Evolutionary conservation across 2,797 vertebrate genomes (phyloP).

Genomic region (Sebastes baramenuke): DNA sequence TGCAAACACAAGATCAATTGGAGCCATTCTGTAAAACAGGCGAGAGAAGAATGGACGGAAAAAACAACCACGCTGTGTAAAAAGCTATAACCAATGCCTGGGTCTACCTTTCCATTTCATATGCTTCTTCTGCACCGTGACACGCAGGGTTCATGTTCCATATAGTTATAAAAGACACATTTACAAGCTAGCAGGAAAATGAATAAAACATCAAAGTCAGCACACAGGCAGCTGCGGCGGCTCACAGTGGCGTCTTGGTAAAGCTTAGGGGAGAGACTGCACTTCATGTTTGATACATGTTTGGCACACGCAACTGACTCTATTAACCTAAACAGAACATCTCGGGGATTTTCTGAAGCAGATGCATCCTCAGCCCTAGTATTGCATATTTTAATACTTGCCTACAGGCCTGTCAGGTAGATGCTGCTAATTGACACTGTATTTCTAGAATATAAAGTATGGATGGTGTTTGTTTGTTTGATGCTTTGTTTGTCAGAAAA

Average conservation of each 20-base stretch:
- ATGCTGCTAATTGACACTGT: conserved; percentile 10
- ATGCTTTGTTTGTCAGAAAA: not conserved
- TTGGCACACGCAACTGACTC: conserved; percentile 31
- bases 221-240: conserved; percentile 30
- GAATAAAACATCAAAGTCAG: conserved; percentile 68
- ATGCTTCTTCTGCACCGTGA: conserved; percentile 5
- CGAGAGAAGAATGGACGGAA: not conserved
- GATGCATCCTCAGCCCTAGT: conserved; percentile 1
- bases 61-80: not conserved
- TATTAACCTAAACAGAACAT: conserved; percentile 39
- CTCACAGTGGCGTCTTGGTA: conserved; percentile 35
- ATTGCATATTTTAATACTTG: conserved; percentile 16
- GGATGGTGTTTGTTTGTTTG: not conserved
- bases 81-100: not conserved
- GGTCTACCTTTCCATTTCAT: conserved; percentile 15
- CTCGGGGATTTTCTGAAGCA: conserved; percentile 18
- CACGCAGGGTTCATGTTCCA: conserved; percentile 8
- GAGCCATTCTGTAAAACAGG: not conserved
- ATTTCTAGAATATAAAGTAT: not conserved
- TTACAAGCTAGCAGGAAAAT: conserved; percentile 56
- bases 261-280: conserved; percentile 23
- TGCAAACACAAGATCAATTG: not conserved
- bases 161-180: conserved; percentile 48
- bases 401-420: conserved; percentile 2
- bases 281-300: conserved; percentile 71